Conservation (phyloP, 2,797 vertebrate species). For the Manis javanica region DNA sequence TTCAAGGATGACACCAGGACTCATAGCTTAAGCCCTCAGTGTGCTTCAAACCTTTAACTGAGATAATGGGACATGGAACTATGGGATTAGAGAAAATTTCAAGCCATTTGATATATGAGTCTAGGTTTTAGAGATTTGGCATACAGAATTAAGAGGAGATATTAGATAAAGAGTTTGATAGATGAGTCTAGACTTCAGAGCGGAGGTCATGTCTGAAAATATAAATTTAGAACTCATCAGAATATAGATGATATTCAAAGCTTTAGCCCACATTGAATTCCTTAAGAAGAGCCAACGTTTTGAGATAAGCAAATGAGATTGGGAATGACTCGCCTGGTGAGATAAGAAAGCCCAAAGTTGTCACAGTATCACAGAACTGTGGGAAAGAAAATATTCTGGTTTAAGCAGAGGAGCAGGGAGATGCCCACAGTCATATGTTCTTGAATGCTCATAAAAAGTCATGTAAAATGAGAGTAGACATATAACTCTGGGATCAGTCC, state of each 20-base stretch:
- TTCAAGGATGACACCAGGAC: background rate
- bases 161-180: background rate
- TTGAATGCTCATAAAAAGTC: background rate
- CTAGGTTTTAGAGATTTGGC: background rate
- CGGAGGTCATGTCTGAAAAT: background rate
- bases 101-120: background rate
- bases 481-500: background rate
- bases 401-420: background rate
- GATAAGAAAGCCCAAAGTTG: background rate
- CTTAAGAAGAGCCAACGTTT: background rate
- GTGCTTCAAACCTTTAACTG: background rate
- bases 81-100: background rate
- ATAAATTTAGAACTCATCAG: background rate
- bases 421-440: background rate
- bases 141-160: background rate
- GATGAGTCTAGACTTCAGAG: conserved; percentile 23
- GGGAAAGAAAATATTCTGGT: background rate
- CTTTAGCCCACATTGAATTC: background rate
- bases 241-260: background rate
- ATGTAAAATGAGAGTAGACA: background rate
- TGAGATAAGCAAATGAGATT: background rate
- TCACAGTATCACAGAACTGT: background rate
- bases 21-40: background rate
- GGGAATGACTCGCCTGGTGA: background rate
- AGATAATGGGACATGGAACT: background rate